Percentiles rank a stretch among this genome's conserved stretches.
These are phyloP conservation scores for Gnathonemus echidnorhynchus DNA, from an alignment of 2,113 vertebrate species.

Conservation along the genomic window DNA sequence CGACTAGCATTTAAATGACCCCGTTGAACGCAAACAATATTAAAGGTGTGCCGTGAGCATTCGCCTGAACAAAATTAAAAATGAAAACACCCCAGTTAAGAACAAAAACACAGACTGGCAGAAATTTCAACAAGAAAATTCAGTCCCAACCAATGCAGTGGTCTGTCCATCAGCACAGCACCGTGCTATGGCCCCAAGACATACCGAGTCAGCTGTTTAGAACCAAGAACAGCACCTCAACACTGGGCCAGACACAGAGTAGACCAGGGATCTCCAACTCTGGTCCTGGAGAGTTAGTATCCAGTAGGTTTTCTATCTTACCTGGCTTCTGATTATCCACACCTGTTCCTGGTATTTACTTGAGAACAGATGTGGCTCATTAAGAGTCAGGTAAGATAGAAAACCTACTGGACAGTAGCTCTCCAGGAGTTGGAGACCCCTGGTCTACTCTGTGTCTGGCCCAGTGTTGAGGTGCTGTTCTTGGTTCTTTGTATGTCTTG, in stretches of 20 bases:
- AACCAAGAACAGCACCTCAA: background rate
- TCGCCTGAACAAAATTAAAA: background rate
- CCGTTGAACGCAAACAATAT: background rate
- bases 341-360: too few relatives aligned
- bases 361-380: too few relatives aligned
- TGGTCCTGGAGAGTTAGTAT: too few relatives aligned
- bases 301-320: too few relatives aligned
- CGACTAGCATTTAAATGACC: background rate
- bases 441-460: background rate
- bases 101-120: background rate
- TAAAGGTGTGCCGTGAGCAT: background rate
- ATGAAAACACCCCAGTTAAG: background rate
- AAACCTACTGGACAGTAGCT: too few relatives aligned
- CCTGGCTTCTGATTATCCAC: too few relatives aligned
- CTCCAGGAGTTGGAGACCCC: too few relatives aligned
- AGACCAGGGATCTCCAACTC: too few relatives aligned
- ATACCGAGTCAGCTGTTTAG: background rate
- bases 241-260: background rate
- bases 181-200: background rate
- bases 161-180: background rate
- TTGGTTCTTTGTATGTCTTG: background rate
- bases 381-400: too few relatives aligned
- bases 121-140: background rate
- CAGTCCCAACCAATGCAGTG: background rate
- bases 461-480: background rate